These are phyloP conservation scores for Brachyistius frenatus DNA, from an alignment of 2,113 vertebrate genomes.

Conservation along the genomic window DNA sequence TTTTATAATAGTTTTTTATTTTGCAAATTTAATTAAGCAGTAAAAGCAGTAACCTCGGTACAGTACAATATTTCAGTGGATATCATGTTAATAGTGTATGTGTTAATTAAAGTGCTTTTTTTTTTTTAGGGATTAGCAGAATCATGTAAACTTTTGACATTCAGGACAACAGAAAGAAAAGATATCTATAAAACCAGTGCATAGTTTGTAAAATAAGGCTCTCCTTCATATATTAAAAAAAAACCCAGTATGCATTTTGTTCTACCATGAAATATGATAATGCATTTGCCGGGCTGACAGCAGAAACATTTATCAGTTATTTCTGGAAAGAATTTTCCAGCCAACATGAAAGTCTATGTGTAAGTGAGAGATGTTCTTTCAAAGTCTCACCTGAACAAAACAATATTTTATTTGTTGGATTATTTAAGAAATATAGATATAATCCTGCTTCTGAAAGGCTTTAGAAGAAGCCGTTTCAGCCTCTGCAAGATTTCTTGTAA, in stretches of 20 bases:
- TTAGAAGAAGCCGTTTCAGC: too few species aligned
- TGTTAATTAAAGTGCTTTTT: constrained; percentile 60
- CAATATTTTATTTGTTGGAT: background rate
- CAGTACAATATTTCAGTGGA: constrained; percentile 40
- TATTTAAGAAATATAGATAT: background rate
- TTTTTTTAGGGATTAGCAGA: background rate
- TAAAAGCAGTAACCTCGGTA: constrained; percentile 19
- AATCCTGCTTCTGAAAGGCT: background rate
- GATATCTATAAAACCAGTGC: constrained; percentile 1
- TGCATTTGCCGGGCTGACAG: background rate
- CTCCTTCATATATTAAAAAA: background rate
- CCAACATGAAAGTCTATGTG: constrained; percentile 1
- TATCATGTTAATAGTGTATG: constrained; percentile 19
- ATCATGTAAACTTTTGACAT: constrained; percentile 46
- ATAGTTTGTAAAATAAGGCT: constrained; percentile 31
- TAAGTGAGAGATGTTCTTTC: constrained; percentile 3
- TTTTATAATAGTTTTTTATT: constrained; percentile 33
- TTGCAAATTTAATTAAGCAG: constrained; percentile 22
- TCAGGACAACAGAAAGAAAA: constrained; percentile 15
- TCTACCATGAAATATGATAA: constrained; percentile 1
- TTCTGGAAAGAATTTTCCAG: background rate
- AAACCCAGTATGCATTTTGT: background rate
- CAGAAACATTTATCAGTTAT: constrained; percentile 4
- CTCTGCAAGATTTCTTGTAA: too few species aligned
- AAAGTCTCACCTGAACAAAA: background rate